Conservation (phyloP, 2,888 invertebrate genomes). For the Pyrgus malvae region DNA sequence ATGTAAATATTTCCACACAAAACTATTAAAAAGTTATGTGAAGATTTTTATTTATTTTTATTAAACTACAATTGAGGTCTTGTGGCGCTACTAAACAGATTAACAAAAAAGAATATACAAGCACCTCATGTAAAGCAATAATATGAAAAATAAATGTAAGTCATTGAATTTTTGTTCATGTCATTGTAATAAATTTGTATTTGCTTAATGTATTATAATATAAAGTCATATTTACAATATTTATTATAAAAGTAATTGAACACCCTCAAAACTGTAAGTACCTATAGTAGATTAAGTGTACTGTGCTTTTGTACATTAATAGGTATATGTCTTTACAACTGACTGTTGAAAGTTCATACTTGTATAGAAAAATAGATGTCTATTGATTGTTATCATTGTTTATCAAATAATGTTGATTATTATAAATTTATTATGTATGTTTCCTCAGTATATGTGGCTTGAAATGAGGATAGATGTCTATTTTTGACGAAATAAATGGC, state of each 20-base stretch:
- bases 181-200: constrained; percentile 19
- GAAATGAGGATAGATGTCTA: constrained; percentile 69
- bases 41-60: background rate
- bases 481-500: constrained; percentile 73
- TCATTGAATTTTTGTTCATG: constrained; percentile 26
- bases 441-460: constrained; percentile 70
- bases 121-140: constrained; percentile 17
- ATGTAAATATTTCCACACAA: constrained; percentile 15
- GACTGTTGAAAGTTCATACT: constrained; percentile 71
- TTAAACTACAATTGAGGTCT: constrained; percentile 5
- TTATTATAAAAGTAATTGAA: constrained; percentile 23
- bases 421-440: constrained; percentile 77
- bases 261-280: constrained; percentile 39
- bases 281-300: constrained; percentile 47
- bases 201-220: constrained; percentile 17
- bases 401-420: constrained; percentile 76
- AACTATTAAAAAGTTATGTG: constrained; percentile 1
- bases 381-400: constrained; percentile 78
- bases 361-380: constrained; percentile 68
- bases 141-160: constrained; percentile 10
- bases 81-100: constrained; percentile 18
- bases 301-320: constrained; percentile 55
- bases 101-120: constrained; percentile 19
- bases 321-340: constrained; percentile 59
- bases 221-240: constrained; percentile 23